A percentile compares a stretch with the other conserved stretches of the same genome.
Evolutionary conservation across 2,888 invertebrate genomes (phyloP).

Genomic region (Deroplatys truncata): DNA sequence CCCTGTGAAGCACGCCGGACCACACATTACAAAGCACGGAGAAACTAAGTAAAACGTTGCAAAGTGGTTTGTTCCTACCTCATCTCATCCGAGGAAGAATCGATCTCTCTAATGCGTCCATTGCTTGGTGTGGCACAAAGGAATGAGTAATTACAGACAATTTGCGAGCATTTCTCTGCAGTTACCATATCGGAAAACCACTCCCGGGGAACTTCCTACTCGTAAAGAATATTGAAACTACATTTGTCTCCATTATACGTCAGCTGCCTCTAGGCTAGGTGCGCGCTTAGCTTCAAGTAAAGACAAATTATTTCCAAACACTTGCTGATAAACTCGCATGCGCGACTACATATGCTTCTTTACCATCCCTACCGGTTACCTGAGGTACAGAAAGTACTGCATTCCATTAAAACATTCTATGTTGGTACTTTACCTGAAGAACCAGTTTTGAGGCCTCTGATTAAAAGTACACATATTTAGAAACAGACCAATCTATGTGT

Average conservation of each 20-base stretch:
- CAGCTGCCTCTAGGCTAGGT: not conserved
- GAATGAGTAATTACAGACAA: not conserved
- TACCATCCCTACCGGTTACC: too few species aligned
- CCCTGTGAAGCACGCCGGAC: not conserved
- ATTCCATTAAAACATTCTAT: too few species aligned
- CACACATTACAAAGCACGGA: not conserved
- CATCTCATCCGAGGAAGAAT: not conserved
- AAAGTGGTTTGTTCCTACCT: not conserved
- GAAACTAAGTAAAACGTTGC: not conserved
- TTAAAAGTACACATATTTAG: too few species aligned
- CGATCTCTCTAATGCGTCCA: not conserved
- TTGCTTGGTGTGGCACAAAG: not conserved
- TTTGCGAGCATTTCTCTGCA: not conserved
- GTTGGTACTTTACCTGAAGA: too few species aligned
- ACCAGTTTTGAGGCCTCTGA: too few species aligned
- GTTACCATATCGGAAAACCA: not conserved
- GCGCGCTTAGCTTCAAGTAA: not conserved
- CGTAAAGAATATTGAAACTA: not conserved
- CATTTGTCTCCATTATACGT: not conserved
- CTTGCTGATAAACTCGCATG: not conserved
- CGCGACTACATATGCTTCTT: too few species aligned
- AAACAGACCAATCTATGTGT: too few species aligned
- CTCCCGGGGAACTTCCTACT: not conserved
- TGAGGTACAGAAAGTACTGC: too few species aligned
- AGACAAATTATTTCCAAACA: not conserved